Evolutionary conservation across 2,888 invertebrate species (phyloP).

Genomic region (Drosophila anomalata): DNA sequence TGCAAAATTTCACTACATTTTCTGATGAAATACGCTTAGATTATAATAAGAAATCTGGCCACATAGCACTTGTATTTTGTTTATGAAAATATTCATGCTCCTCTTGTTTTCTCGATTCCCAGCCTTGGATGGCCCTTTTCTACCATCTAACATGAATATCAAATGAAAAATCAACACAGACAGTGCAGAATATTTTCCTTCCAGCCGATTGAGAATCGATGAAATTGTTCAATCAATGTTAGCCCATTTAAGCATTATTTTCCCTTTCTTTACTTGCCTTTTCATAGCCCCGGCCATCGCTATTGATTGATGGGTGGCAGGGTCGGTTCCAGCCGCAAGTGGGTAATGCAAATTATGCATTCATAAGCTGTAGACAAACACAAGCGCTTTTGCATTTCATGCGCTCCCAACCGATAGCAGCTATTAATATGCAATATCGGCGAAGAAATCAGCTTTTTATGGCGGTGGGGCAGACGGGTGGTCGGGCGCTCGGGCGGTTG

Average conservation of each 20-base stretch:
- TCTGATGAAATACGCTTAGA: too few relatives aligned
- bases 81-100: background rate
- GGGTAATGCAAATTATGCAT: constrained; percentile 58
- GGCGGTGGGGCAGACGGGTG: background rate
- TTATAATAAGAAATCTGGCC: background rate
- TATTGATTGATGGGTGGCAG: constrained; percentile 30
- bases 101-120: background rate
- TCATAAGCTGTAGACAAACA: constrained; percentile 39
- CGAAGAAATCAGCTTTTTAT: constrained; percentile 8
- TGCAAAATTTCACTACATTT: background rate
- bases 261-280: constrained; percentile 18
- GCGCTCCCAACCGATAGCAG: constrained; percentile 43
- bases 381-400: constrained; percentile 44
- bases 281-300: constrained; percentile 44
- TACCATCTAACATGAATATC: constrained; percentile 21
- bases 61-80: background rate
- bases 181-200: constrained; percentile 1
- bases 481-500: too few relatives aligned
- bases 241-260: constrained; percentile 33
- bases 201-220: constrained; percentile 12
- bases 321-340: constrained; percentile 36
- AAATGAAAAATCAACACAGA: constrained; percentile 15
- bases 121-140: background rate
- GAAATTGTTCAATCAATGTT: constrained; percentile 40
- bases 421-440: constrained; percentile 53